phyloP scores from a whole-genome alignment of 1,140 invertebrate species.

The Cotesia typhae region DNA sequence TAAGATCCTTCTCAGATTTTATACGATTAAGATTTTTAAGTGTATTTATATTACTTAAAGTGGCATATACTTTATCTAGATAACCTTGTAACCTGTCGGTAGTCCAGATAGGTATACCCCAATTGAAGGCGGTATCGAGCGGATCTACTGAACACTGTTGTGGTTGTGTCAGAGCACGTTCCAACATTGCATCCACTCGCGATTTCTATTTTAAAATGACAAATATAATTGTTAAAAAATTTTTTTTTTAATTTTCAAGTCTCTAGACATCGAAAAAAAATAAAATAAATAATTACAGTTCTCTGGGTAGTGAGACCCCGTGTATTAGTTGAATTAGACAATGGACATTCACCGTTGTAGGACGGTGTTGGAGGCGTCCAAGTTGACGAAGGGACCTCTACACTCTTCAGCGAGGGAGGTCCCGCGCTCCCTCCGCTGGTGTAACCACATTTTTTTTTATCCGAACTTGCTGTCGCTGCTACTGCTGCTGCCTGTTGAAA shows the following conservation, averaged over 20 bases:
- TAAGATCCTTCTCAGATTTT: conserved; percentile 54
- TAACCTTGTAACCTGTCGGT: conserved; percentile 67
- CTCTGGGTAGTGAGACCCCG: conserved; percentile 61
- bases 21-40: conserved; percentile 48
- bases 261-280: neutral
- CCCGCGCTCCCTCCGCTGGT: conserved; percentile 61
- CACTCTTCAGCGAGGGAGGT: conserved; percentile 59
- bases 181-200: conserved; percentile 76
- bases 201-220: conserved; percentile 62
- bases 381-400: conserved; percentile 57
- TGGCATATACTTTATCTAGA: conserved; percentile 61
- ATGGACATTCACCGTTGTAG: conserved; percentile 60
- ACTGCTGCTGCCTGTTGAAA: conserved; percentile 30
- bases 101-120: conserved; percentile 71
- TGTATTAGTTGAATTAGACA: conserved; percentile 59
- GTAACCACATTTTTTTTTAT: conserved; percentile 60
- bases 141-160: conserved; percentile 67
- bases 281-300: conserved; percentile 55
- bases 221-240: conserved; percentile 12
- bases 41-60: conserved; percentile 51
- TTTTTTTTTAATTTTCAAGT: neutral
- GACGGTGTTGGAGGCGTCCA: conserved; percentile 61
- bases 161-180: conserved; percentile 69
- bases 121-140: conserved; percentile 66
- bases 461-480: conserved; percentile 34